Evolutionary conservation across 2,888 invertebrate genomes (phyloP).

Genomic region (Drosophila monieri): DNA sequence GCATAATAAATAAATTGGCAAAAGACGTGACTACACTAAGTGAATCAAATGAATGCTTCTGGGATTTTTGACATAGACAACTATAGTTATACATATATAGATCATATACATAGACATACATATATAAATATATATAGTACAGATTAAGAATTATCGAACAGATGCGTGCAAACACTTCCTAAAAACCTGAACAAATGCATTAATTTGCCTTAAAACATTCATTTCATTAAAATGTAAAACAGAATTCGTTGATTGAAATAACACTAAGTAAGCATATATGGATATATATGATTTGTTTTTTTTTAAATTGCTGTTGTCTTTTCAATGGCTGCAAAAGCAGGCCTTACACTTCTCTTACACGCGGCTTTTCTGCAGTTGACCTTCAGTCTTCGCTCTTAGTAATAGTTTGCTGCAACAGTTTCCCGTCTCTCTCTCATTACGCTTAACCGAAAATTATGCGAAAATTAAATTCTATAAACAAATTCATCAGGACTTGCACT

Average conservation of each 20-base stretch:
- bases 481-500: conserved; percentile 50
- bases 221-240: conserved; percentile 16
- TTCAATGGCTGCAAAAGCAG: conserved; percentile 60
- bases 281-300: conserved; percentile 31
- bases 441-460: conserved; percentile 39
- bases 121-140: conserved; percentile 28
- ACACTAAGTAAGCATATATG: conserved; percentile 33
- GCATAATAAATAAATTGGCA: conserved; percentile 65
- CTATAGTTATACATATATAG: conserved; percentile 31
- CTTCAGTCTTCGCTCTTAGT: conserved; percentile 75
- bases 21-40: conserved; percentile 46
- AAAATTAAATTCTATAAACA: conserved; percentile 54
- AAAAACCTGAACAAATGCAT: conserved; percentile 29
- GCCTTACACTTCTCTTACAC: conserved; percentile 33
- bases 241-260: conserved; percentile 32
- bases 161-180: conserved; percentile 22
- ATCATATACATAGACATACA: conserved; percentile 28
- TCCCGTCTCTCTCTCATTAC: conserved; percentile 22
- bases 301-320: conserved; percentile 65
- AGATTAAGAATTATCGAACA: conserved; percentile 35
- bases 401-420: conserved; percentile 35
- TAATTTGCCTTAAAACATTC: conserved; percentile 18
- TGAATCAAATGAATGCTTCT: conserved; percentile 59
- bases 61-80: conserved; percentile 44
- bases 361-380: conserved; percentile 62